Evolutionary conservation across 2,113 vertebrate species (phyloP).

Genomic region (Misgurnus anguillicaudatus): DNA sequence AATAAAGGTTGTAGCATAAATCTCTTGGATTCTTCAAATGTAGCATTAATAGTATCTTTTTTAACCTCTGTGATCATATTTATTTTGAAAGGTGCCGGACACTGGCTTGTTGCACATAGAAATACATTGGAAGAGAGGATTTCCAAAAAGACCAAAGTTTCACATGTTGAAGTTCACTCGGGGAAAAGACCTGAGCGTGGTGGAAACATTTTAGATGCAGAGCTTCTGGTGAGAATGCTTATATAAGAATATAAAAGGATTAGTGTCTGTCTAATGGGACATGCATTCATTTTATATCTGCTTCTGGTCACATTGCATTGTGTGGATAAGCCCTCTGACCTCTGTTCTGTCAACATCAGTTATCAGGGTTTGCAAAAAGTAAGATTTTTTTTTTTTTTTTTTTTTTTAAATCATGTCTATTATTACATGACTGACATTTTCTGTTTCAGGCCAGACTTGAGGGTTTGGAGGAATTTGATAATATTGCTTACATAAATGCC

Average conservation of each 20-base stretch:
- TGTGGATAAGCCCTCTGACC: constrained; percentile 76
- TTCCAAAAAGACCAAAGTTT: constrained; percentile 2
- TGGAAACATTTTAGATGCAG: constrained; percentile 64
- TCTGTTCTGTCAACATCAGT: constrained; percentile 79
- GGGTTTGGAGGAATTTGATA: constrained; percentile 78
- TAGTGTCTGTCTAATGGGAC: background rate
- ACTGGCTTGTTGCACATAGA: constrained; percentile 71
- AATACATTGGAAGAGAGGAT: constrained; percentile 52
- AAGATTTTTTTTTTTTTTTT: constrained; percentile 49
- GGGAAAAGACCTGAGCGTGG: background rate
- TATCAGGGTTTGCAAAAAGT: constrained; percentile 76
- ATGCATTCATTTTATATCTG: background rate
- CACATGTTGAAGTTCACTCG: background rate
- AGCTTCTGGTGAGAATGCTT: constrained; percentile 69
- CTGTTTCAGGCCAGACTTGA: constrained; percentile 76
- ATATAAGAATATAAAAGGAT: background rate
- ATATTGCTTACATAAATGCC: constrained; percentile 80
- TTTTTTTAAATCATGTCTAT: background rate
- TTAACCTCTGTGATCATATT: background rate
- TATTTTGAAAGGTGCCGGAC: constrained; percentile 67
- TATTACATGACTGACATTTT: background rate
- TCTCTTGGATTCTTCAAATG: background rate
- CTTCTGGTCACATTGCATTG: constrained; percentile 77
- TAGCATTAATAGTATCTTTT: background rate
- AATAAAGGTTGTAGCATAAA: constrained; percentile 66